Evolutionary conservation across 2,797 vertebrate genomes (phyloP).

Genomic region (Danio kyathit): DNA sequence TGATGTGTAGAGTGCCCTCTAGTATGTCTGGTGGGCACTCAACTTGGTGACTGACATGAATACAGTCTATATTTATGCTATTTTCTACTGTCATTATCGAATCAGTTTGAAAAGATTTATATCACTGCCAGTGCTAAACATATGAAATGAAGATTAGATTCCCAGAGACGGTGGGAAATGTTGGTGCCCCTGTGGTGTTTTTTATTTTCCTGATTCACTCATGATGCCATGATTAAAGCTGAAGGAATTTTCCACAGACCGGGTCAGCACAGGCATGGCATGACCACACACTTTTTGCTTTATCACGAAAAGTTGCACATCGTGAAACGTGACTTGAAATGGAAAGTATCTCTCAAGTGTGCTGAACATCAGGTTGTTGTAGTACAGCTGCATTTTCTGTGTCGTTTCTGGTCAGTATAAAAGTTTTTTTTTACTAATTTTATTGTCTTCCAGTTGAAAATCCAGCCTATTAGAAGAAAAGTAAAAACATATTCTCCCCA

Average conservation of each 20-base stretch:
- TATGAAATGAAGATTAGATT: neutral
- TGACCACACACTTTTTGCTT: slow-evolving; percentile 41
- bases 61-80: too few species aligned
- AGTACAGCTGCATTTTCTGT: neutral
- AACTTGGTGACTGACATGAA: too few species aligned
- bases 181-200: neutral
- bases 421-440: neutral
- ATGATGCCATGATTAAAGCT: slow-evolving; percentile 47
- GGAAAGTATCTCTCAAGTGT: neutral
- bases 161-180: slow-evolving; percentile 3
- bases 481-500: neutral
- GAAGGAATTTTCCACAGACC: slow-evolving; percentile 60
- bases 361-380: neutral
- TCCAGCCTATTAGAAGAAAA: neutral
- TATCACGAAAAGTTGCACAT: slow-evolving; percentile 51
- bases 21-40: too few species aligned
- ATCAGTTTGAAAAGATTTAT: neutral
- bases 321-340: slow-evolving; percentile 18
- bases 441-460: neutral
- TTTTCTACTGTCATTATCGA: neutral
- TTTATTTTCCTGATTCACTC: slow-evolving; percentile 60
- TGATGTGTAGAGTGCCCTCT: too few species aligned
- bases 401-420: neutral
- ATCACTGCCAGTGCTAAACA: neutral
- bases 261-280: slow-evolving; percentile 44